Evolutionary conservation across 1,140 invertebrate species (phyloP).

Genomic region (Rhynchophorus ferrugineus): DNA sequence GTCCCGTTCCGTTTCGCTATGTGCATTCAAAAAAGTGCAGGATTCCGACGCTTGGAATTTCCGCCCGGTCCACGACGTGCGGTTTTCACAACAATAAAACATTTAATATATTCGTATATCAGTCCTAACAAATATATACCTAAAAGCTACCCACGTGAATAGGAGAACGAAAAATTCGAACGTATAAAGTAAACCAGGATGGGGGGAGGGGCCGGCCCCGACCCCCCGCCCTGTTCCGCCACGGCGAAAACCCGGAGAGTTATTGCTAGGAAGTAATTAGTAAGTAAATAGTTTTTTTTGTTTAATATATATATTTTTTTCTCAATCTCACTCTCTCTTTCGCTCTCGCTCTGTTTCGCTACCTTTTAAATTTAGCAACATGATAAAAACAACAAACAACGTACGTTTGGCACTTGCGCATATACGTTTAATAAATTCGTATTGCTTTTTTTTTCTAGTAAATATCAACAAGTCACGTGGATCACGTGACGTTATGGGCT

Average conservation of each 20-base stretch:
- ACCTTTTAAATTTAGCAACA: neutral
- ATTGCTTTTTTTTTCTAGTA: slow-evolving; percentile 11
- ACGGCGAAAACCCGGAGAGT: neutral
- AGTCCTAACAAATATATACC: slow-evolving; percentile 37
- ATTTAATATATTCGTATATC: slow-evolving; percentile 34
- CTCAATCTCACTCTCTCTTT: neutral
- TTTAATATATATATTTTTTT: neutral
- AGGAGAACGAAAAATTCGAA: neutral
- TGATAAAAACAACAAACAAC: slow-evolving; percentile 14
- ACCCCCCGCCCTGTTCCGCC: neutral
- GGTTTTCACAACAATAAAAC: slow-evolving; percentile 37
- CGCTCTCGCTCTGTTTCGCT: neutral
- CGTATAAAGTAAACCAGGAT: no score
- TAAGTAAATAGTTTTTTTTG: no score
- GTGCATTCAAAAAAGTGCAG: neutral
- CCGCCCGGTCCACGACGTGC: no score
- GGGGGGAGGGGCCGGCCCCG: no score
- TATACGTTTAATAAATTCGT: slow-evolving; percentile 15
- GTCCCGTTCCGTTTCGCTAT: neutral
- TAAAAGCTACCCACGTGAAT: slow-evolving; percentile 8
- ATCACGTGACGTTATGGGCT: slow-evolving; percentile 4
- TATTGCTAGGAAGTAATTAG: neutral
- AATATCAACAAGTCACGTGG: slow-evolving; percentile 13
- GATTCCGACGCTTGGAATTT: slow-evolving; percentile 8
- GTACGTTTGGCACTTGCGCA: slow-evolving; percentile 16